phyloP scores from a whole-genome alignment of 2,113 vertebrate genomes.

The Oceanodroma tethys region DNA sequence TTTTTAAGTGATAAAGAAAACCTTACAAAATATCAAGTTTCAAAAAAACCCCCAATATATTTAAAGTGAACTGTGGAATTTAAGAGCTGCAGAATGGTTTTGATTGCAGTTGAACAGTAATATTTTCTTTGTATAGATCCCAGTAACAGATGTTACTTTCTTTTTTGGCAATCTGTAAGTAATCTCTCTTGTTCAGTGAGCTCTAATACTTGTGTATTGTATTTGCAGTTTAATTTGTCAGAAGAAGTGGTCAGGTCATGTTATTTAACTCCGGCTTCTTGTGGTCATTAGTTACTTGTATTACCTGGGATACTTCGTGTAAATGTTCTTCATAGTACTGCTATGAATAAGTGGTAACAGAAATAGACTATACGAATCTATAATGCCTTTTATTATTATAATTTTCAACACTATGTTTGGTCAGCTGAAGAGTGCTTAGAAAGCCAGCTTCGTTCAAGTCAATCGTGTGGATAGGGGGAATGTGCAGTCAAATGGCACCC shows the following conservation, averaged over 20 bases:
- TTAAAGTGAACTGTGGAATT: not conserved
- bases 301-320: not conserved
- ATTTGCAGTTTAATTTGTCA: conserved; percentile 18
- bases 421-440: not conserved
- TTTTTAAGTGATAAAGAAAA: not conserved
- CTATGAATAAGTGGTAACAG: not conserved
- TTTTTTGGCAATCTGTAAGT: not conserved
- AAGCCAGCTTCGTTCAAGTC: not conserved
- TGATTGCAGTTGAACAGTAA: not conserved
- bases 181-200: conserved; percentile 26
- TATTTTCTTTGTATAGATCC: conserved; percentile 10
- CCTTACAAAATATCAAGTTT: not conserved
- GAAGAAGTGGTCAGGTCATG: not conserved
- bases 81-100: conserved; percentile 18
- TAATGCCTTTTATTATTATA: not conserved
- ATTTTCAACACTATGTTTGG: not conserved
- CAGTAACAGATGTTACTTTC: conserved; percentile 8
- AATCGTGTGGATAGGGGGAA: not conserved
- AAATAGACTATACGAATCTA: not conserved
- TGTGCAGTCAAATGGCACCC: not conserved
- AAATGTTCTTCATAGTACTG: not conserved
- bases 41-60: not conserved
- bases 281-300: not conserved
- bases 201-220: not conserved
- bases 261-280: not conserved